phyloP scores from a whole-genome alignment of 2,888 invertebrate species.

The Meiosimyza decipiens region DNA sequence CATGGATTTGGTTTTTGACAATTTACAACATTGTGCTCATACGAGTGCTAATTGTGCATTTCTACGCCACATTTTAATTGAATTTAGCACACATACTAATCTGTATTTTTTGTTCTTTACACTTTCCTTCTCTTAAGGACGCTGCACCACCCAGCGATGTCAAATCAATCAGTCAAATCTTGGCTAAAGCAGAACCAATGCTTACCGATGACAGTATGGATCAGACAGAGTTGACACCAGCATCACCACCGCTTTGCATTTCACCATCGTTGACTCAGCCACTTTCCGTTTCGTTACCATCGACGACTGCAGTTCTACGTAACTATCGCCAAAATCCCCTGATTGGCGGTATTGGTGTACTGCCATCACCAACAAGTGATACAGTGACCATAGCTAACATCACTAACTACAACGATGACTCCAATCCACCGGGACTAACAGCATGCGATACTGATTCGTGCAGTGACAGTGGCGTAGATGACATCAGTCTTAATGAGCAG shows the following conservation, averaged over 20 bases:
- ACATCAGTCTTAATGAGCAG: conserved; percentile 46
- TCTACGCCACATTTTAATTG: too few relatives aligned
- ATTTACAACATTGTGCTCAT: too few relatives aligned
- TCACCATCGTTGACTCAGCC: conserved; percentile 44
- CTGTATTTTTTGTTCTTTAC: conserved; percentile 31
- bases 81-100: conserved; percentile 31
- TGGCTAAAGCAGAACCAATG: conserved; percentile 46
- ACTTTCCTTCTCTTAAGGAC: conserved; percentile 11
- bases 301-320: conserved; percentile 52
- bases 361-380: conserved; percentile 56
- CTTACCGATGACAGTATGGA: conserved; percentile 52
- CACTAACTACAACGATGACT: conserved; percentile 51
- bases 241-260: conserved; percentile 34
- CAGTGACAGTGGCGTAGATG: conserved; percentile 63
- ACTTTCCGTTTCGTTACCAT: conserved; percentile 44
- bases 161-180: conserved; percentile 39
- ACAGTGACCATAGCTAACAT: conserved; percentile 31
- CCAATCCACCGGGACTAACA: conserved; percentile 53
- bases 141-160: conserved; percentile 7
- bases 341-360: conserved; percentile 58
- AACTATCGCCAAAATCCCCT: conserved; percentile 62
- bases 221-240: conserved; percentile 24
- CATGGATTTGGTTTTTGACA: too few relatives aligned
- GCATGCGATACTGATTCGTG: conserved; percentile 58
- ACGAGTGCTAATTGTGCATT: too few relatives aligned